phyloP scores from a whole-genome alignment of 2,797 vertebrate genomes.

The Spatula versicolor region DNA sequence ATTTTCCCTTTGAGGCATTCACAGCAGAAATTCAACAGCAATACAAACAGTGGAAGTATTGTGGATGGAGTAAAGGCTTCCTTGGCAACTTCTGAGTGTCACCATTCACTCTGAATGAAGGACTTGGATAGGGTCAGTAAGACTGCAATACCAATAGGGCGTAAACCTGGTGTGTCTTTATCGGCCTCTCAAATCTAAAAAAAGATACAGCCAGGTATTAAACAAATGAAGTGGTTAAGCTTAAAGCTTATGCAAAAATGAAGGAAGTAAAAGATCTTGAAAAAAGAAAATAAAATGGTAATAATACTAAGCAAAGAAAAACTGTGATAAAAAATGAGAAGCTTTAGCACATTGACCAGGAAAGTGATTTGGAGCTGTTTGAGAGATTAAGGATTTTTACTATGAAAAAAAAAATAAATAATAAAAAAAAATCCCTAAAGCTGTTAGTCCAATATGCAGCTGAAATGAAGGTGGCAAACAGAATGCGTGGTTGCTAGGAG shows the following conservation, averaged over 20 bases:
- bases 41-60: background rate
- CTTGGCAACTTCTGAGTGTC: background rate
- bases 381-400: constrained; percentile 43
- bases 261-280: background rate
- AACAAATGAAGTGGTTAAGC: background rate
- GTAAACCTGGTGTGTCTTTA: background rate
- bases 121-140: background rate
- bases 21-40: constrained; percentile 11
- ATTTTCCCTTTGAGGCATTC: background rate
- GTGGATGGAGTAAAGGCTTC: background rate
- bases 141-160: background rate
- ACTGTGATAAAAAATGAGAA: background rate
- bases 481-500: constrained; percentile 46
- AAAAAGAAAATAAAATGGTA: background rate
- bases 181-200: background rate
- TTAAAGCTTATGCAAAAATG: background rate
- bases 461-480: constrained; percentile 2
- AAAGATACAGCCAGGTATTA: background rate
- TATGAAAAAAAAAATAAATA: background rate
- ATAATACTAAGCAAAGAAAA: background rate
- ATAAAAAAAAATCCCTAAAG: background rate
- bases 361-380: constrained; percentile 22
- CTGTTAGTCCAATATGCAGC: background rate
- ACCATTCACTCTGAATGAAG: background rate
- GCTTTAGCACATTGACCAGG: background rate